Evolutionary conservation across 2,888 invertebrate species (phyloP).

Genomic region (Euzophera pinguis): DNA sequence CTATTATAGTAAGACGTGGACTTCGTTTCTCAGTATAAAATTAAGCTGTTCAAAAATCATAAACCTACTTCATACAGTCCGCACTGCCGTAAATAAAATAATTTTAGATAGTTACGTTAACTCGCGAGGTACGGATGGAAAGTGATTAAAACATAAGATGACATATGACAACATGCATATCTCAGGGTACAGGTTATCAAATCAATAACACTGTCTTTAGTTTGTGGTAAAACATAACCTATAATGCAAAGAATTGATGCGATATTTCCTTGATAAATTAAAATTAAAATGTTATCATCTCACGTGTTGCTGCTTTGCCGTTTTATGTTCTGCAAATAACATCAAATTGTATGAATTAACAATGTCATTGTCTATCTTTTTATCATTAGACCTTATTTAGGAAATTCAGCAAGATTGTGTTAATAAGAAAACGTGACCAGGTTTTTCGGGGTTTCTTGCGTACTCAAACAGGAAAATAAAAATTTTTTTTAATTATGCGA

Average conservation of each 20-base stretch:
- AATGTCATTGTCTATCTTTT: neutral
- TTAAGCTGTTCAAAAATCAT: too few species aligned
- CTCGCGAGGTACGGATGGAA: too few species aligned
- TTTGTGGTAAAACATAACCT: neutral
- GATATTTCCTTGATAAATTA: neutral
- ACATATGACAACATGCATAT: neutral
- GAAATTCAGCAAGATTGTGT: neutral
- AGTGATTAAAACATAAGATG: neutral
- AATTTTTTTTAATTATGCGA: too few species aligned
- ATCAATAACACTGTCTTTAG: neutral
- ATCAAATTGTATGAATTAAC: neutral
- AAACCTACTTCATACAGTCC: too few species aligned
- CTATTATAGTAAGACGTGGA: too few species aligned
- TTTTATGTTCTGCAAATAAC: neutral
- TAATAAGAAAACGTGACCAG: neutral
- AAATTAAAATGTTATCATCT: neutral
- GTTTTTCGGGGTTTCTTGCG: too few species aligned
- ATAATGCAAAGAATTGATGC: neutral
- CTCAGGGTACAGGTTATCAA: slow-evolving; percentile 4
- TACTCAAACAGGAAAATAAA: too few species aligned
- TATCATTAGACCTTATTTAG: neutral
- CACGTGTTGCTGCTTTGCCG: neutral
- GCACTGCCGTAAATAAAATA: too few species aligned
- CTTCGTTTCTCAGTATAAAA: too few species aligned
- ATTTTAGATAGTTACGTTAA: too few species aligned